A percentile compares a stretch with the other conserved stretches of the same genome.
phyloP scores from a whole-genome alignment of 1,140 invertebrate genomes.

The Calephelis virginiensis region DNA sequence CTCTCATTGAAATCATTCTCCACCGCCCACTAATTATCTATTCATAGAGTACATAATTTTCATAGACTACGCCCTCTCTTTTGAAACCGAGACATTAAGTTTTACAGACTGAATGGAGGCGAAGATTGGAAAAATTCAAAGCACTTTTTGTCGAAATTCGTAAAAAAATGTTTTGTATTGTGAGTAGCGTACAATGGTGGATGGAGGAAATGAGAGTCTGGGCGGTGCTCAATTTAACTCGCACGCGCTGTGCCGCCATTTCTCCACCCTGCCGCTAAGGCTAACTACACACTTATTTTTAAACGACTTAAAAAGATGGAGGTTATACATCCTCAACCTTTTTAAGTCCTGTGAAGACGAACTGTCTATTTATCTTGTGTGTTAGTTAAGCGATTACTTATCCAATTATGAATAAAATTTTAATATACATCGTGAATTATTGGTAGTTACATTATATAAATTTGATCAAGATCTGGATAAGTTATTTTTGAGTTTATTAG shows the following conservation, averaged over 20 bases:
- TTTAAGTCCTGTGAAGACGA: too few relatives aligned
- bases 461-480: too few relatives aligned
- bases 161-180: constrained; percentile 78
- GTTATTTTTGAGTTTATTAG: too few relatives aligned
- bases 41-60: constrained; percentile 30
- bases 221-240: constrained; percentile 72
- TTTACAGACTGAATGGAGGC: constrained; percentile 70
- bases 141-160: constrained; percentile 74
- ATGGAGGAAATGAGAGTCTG: constrained; percentile 73
- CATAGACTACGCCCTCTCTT: constrained; percentile 44
- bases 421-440: too few relatives aligned
- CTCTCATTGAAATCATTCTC: background rate
- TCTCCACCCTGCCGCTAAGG: constrained; percentile 27
- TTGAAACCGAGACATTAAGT: constrained; percentile 62
- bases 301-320: too few relatives aligned
- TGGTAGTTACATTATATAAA: too few relatives aligned
- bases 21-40: constrained; percentile 28
- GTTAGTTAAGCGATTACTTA: too few relatives aligned
- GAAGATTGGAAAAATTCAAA: constrained; percentile 78
- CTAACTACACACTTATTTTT: constrained; percentile 23
- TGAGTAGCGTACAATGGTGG: constrained; percentile 72
- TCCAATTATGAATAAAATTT: too few relatives aligned
- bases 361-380: too few relatives aligned
- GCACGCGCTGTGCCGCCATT: constrained; percentile 30
- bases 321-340: background rate